phyloP scores from a whole-genome alignment of 2,888 invertebrate genomes.

The Sepioteuthis lessoniana region DNA sequence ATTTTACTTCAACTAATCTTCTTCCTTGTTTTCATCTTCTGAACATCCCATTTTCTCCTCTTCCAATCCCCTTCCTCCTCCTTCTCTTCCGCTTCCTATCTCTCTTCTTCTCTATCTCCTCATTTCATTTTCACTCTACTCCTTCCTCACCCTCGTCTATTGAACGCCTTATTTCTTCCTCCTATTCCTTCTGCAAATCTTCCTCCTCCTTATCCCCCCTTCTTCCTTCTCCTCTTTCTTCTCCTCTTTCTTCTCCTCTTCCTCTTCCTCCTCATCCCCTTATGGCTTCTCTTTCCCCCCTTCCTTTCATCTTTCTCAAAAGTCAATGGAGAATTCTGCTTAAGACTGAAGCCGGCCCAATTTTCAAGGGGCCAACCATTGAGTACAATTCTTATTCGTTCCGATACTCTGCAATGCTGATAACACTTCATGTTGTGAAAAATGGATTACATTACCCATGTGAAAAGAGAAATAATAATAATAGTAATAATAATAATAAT shows the following conservation, averaged over 20 bases:
- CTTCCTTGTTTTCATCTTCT: no score
- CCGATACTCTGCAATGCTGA: background rate
- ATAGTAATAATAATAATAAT: background rate
- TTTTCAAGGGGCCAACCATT: background rate
- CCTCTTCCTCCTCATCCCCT: background rate
- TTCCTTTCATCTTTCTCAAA: background rate
- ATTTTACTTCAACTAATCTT: no score
- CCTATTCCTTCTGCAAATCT: background rate
- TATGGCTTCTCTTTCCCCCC: no score
- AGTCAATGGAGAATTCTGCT: background rate
- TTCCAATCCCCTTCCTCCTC: no score
- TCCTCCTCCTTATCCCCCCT: background rate
- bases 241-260: background rate
- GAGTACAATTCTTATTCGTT: background rate
- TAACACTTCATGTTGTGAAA: background rate
- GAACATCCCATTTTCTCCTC: no score
- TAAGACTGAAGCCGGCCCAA: background rate
- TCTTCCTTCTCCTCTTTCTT: accelerated
- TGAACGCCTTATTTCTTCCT: no score
- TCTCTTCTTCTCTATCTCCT: no score
- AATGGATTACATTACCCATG: background rate
- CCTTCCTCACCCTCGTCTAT: no score
- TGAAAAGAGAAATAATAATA: background rate
- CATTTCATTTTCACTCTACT: no score
- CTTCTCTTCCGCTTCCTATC: no score